Evolutionary conservation across 2,797 vertebrate species (phyloP).

Genomic region (Vipera ursinii): DNA sequence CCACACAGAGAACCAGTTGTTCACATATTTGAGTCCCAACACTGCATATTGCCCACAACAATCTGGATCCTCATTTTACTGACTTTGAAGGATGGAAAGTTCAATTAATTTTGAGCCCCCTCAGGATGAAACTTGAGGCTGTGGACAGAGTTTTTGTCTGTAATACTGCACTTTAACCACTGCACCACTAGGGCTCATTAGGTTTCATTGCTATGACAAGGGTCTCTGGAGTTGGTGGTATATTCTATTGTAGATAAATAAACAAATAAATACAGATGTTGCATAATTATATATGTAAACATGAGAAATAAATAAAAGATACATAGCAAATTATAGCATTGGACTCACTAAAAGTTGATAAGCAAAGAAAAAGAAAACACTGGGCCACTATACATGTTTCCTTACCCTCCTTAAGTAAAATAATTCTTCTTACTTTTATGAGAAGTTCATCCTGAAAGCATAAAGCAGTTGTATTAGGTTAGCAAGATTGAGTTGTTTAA

Average conservation of each 20-base stretch:
- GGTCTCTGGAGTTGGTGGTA: background rate
- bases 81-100: background rate
- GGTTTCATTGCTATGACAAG: background rate
- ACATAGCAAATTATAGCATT: slow-evolving; percentile 33
- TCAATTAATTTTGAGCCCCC: background rate
- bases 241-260: background rate
- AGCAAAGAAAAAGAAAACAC: background rate
- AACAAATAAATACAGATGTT: background rate
- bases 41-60: background rate
- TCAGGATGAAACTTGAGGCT: background rate
- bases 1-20: too few species aligned
- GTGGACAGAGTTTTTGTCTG: background rate
- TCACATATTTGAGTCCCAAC: too few species aligned
- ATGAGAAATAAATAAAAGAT: background rate
- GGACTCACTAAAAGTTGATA: slow-evolving; percentile 34
- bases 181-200: background rate
- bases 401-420: slow-evolving; percentile 12
- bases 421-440: slow-evolving; percentile 47
- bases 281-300: background rate
- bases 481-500: slow-evolving; percentile 70
- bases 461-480: slow-evolving; percentile 52
- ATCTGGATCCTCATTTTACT: background rate
- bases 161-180: background rate
- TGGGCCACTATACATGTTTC: background rate
- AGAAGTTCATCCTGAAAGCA: slow-evolving; percentile 62